phyloP scores from a whole-genome alignment of 1,140 invertebrate species.

The Zaprionus gabonicus region DNA sequence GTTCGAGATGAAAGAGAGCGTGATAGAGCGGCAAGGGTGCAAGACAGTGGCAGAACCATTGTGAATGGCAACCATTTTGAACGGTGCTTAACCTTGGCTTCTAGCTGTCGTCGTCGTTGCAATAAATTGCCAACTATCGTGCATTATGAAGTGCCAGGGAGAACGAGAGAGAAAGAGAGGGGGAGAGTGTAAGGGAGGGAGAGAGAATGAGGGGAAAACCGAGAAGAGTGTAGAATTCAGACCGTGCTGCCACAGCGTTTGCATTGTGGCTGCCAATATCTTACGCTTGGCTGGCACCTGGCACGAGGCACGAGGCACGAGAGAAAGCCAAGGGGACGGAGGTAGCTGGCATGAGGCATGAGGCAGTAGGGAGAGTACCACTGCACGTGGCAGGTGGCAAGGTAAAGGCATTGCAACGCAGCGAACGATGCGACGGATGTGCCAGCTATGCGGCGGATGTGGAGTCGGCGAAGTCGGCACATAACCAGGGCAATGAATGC shows the following conservation, averaged over 20 bases:
- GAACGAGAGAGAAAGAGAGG: not conserved
- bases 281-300: conserved; percentile 45
- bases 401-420: not conserved
- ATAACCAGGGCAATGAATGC: conserved; percentile 52
- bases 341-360: conserved; percentile 8
- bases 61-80: conserved; percentile 19
- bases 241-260: conserved; percentile 22
- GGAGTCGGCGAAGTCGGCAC: conserved; percentile 33
- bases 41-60: conserved; percentile 12
- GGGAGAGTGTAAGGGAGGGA: not conserved
- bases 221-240: not conserved
- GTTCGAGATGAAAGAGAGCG: not conserved
- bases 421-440: conserved; percentile 33
- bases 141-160: conserved; percentile 41
- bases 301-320: conserved; percentile 3
- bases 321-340: too few species aligned
- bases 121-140: conserved; percentile 50
- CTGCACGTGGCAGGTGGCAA: not conserved
- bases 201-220: too few species aligned
- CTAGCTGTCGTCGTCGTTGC: conserved; percentile 31
- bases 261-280: conserved; percentile 56
- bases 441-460: conserved; percentile 36
- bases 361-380: too few species aligned
- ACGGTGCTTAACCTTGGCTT: conserved; percentile 40
- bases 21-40: not conserved